Base-by-base conservation (phyloP, 2,113 vertebrate genomes). In the Gymnobelideus leadbeateri region DNA sequence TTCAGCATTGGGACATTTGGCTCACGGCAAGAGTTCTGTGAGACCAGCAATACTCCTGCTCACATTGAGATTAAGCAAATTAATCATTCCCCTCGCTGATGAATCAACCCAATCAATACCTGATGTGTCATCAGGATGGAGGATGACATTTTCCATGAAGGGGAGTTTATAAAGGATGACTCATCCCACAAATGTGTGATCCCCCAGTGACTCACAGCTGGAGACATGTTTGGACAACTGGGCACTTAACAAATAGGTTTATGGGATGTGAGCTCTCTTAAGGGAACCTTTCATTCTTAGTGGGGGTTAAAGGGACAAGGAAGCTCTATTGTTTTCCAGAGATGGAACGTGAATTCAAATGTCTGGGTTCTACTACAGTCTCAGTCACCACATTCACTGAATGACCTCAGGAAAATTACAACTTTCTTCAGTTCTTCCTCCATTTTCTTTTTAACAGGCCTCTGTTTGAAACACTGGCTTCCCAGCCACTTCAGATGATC, bases 201-300 rank as follows among this genome's bases (percentile, higher is more conserved):
- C 52, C 31, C 50, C 21, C 43, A 28, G n/a, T 52, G 92, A 94
- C 92, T 93, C 95, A 92, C n/a, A 43, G 54, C 61, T 91, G 90
- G 43, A n/a, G 53, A 37, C 21, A 46, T 0, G 14, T 68, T 47
- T 93, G 89, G 90, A 92, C 94, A 93, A 68, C 50, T 6, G 28
- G 54, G 91, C 95, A 47, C 47, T 89, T 54, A 52, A 92, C 91
- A 54, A 89, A 43, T 3, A 31, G 31, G 2, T n/a, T 10, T 21
- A 46, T 11, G 68, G 94, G 94, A 26, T 23, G 31, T 6, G 91
- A 10, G 5, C 31, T 46, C 26, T 37, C n/a, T 3, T 1, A 10
- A 49, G 90, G 46, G 50, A 61, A 7, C 26, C 57, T 16, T 6
- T 53, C 51, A 11, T 2, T 43, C 51, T 3, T 4, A 84, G 37